Evolutionary conservation across 2,113 vertebrate genomes (phyloP).

Genomic region (Thamnophis sirtalis): DNA sequence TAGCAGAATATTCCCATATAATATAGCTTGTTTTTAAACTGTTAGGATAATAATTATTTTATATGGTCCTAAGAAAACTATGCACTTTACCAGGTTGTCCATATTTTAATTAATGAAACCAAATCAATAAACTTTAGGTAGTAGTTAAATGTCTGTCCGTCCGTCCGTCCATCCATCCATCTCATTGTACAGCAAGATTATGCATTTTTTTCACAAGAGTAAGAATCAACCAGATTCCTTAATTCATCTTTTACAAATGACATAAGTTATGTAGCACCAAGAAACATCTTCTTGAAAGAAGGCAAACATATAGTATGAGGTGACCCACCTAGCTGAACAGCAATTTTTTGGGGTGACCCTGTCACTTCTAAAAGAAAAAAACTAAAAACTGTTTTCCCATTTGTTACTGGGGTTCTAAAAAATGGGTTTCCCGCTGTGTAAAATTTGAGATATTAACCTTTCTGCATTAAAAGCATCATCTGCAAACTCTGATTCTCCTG

Average conservation of each 20-base stretch:
- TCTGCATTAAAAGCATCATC: slow-evolving; percentile 65
- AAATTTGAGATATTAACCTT: slow-evolving; percentile 63
- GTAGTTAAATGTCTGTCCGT: not conserved
- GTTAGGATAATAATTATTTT: not conserved
- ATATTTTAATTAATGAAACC: not conserved
- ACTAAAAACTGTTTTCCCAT: not conserved
- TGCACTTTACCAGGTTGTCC: not conserved
- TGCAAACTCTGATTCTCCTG: slow-evolving; percentile 62
- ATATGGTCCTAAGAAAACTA: not conserved
- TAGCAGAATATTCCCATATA: not conserved
- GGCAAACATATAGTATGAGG: not conserved
- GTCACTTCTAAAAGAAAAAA: not conserved
- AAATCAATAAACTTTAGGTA: not conserved
- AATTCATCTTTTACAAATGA: not conserved
- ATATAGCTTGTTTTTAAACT: not conserved
- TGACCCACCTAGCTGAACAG: not conserved
- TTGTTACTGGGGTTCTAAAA: not conserved
- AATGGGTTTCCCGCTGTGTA: not conserved
- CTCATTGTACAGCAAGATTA: too few relatives aligned
- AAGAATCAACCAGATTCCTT: not conserved
- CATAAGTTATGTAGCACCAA: not conserved
- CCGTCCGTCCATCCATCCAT: not conserved
- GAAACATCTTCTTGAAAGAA: not conserved
- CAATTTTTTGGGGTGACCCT: not conserved
- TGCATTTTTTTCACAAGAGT: not conserved